A percentile compares a stretch with the other conserved stretches of the same genome.
Conservation (phyloP, 2,888 invertebrate genomes). For the Tachina lurida region DNA sequence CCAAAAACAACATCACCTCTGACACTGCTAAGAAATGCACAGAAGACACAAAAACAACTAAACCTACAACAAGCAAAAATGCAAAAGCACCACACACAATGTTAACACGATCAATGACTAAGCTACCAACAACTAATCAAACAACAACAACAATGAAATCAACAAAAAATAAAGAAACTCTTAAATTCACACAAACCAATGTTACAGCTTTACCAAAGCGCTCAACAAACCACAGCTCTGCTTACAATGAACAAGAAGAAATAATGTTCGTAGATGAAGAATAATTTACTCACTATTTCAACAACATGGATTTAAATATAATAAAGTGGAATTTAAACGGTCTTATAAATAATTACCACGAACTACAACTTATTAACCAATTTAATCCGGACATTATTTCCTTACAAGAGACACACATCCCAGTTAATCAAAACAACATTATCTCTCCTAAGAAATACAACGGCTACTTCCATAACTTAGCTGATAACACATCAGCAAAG, state of each 20-base stretch:
- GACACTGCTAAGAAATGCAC: no score
- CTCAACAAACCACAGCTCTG: neutral
- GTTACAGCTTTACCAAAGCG: neutral
- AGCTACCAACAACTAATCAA: neutral
- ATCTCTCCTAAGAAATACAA: neutral
- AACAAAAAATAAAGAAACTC: no score
- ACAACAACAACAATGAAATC: neutral
- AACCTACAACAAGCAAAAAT: neutral
- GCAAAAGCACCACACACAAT: neutral
- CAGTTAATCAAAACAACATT: constrained; percentile 14
- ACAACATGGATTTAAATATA: neutral
- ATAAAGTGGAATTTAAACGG: neutral
- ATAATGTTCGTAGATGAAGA: no score
- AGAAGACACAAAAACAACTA: neutral
- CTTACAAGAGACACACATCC: neutral
- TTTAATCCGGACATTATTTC: no score
- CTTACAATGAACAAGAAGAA: neutral
- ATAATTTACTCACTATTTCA: no score
- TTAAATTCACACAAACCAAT: neutral
- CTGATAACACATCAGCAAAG: no score
- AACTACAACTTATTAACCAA: neutral
- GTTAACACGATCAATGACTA: neutral
- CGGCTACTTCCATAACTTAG: no score
- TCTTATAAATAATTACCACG: neutral
- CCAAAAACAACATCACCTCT: neutral